Evolutionary conservation across 1,140 invertebrate genomes (phyloP).

Genomic region (Spodoptera frugiperda): DNA sequence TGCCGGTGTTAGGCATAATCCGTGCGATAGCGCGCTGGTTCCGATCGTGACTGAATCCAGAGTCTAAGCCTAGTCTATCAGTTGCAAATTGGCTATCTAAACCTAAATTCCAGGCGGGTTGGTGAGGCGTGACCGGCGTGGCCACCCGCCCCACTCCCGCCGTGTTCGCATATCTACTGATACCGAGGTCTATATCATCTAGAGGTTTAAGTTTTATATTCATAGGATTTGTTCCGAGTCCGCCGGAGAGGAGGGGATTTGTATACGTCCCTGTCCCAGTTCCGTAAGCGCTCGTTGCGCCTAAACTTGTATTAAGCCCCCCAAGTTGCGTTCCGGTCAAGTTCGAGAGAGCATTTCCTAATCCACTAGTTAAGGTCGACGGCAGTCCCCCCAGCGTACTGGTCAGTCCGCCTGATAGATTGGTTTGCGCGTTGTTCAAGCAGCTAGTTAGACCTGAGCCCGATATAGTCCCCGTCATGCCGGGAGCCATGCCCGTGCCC

Average conservation of each 20-base stretch:
- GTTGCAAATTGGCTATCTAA: conserved; percentile 88
- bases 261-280: conserved; percentile 87
- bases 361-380: conserved; percentile 74
- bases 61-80: conserved; percentile 86
- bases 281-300: conserved; percentile 78
- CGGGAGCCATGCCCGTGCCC: conserved; percentile 70
- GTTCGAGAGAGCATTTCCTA: conserved; percentile 80
- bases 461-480: conserved; percentile 75
- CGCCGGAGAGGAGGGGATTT: conserved; percentile 87
- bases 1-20: conserved; percentile 82
- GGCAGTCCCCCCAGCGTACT: conserved; percentile 78
- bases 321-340: conserved; percentile 83
- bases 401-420: conserved; percentile 77
- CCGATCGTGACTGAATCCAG: conserved; percentile 86
- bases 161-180: conserved; percentile 85
- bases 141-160: conserved; percentile 86
- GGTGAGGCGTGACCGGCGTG: conserved; percentile 88
- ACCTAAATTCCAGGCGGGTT: conserved; percentile 86
- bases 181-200: conserved; percentile 89
- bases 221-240: conserved; percentile 85
- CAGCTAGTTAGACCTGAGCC: conserved; percentile 77
- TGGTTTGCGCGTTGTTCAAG: conserved; percentile 81
- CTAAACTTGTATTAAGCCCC: conserved; percentile 82
- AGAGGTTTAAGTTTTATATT: conserved; percentile 89
- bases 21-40: conserved; percentile 86